phyloP scores from a whole-genome alignment of 2,797 vertebrate species.

The Enteromius anoplus region DNA sequence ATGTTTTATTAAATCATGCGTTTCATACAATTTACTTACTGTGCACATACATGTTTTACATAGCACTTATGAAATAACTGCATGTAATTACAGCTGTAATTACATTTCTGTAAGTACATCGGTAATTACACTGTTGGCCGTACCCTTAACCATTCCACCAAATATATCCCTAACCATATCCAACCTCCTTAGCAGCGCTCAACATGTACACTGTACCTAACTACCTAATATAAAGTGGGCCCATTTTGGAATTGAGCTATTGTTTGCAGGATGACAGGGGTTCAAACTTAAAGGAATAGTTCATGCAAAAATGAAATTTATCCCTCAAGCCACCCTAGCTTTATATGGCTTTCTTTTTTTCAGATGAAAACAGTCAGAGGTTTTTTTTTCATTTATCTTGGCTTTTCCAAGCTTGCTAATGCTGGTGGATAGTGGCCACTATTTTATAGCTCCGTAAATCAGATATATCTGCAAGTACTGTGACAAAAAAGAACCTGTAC shows the following conservation, averaged over 20 bases:
- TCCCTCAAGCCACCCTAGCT: no score
- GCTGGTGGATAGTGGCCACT: no score
- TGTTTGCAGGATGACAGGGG: neutral
- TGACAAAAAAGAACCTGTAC: no score
- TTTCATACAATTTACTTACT: neutral
- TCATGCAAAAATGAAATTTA: no score
- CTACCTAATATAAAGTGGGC: neutral
- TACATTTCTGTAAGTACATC: neutral
- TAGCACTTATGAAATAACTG: neutral
- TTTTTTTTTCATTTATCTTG: no score
- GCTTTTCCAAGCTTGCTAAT: no score
- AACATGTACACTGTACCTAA: neutral
- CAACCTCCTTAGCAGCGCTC: neutral
- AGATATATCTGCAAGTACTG: no score
- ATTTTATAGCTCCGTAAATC: no score
- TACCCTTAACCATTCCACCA: neutral
- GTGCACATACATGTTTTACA: neutral
- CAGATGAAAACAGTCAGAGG: no score
- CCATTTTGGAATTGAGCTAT: neutral
- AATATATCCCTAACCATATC: neutral
- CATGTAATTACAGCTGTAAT: neutral
- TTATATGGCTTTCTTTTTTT: no score
- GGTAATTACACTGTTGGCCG: neutral
- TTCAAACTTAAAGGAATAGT: neutral
- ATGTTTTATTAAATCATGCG: neutral